Percentiles rank a stretch among this genome's conserved stretches.
These are phyloP conservation scores for Lagorchestes hirsutus DNA, from an alignment of 2,797 vertebrate species.

Conservation along the genomic window DNA sequence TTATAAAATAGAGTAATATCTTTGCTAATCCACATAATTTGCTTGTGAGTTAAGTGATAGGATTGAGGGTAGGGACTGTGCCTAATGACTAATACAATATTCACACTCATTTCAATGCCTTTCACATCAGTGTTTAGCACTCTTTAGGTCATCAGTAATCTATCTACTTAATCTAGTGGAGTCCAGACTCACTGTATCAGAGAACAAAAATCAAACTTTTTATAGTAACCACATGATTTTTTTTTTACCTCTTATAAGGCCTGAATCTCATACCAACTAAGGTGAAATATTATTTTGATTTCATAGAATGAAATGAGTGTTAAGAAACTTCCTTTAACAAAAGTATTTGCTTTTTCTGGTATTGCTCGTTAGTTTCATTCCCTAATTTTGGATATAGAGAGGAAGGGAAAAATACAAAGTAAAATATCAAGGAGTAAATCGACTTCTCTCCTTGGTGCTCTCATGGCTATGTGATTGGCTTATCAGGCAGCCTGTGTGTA, in stretches of 20 bases:
- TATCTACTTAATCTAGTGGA: too few species aligned
- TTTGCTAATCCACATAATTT: background rate
- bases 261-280: too few species aligned
- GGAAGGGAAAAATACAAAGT: background rate
- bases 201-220: too few species aligned
- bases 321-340: background rate
- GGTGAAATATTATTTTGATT: background rate
- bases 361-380: background rate
- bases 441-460: background rate
- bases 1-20: background rate
- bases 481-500: too few species aligned
- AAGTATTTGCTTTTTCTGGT: background rate
- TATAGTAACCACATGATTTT: too few species aligned
- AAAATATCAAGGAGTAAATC: background rate
- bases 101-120: too few species aligned
- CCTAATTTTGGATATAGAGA: constrained; percentile 16
- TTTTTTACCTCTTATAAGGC: too few species aligned
- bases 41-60: background rate
- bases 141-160: too few species aligned
- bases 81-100: too few species aligned
- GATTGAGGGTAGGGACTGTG: background rate
- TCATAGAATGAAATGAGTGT: background rate
- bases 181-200: too few species aligned
- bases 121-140: too few species aligned
- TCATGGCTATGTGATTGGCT: background rate